Conservation (phyloP, 2,113 vertebrate genomes). For the Pogona vitticeps region DNA sequence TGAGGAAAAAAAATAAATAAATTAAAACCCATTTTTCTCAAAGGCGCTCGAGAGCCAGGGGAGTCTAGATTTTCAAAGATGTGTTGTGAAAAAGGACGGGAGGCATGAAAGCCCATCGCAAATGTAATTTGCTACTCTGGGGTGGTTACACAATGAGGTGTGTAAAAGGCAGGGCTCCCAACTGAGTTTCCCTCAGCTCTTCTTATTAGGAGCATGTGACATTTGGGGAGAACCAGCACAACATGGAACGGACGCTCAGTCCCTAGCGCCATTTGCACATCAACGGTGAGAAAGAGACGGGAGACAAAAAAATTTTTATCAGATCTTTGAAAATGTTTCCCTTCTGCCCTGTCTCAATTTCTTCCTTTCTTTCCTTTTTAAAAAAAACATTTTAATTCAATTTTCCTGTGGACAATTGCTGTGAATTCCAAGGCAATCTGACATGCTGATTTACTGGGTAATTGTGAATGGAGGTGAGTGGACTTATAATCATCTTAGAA, state of each 20-base stretch:
- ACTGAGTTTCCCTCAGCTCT: conserved; percentile 14
- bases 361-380: background rate
- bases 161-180: background rate
- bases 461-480: background rate
- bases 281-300: conserved; percentile 32
- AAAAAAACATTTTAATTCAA: background rate
- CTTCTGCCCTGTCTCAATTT: rapidly evolving
- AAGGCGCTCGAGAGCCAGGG: conserved; percentile 32
- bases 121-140: background rate
- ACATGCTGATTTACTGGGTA: background rate
- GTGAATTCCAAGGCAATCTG: background rate
- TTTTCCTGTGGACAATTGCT: background rate
- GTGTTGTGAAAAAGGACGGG: conserved; percentile 38
- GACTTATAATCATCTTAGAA: no score
- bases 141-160: background rate
- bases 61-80: conserved; percentile 55
- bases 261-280: conserved; percentile 9
- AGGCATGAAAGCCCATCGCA: conserved; percentile 53
- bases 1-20: conserved; percentile 7
- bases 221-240: background rate
- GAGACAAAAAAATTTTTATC: conserved; percentile 8
- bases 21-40: conserved; percentile 45
- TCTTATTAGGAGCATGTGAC: rapidly evolving
- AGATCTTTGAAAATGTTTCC: background rate
- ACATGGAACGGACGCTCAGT: background rate